Percentiles rank a stretch among this genome's conserved stretches.
phyloP scores from a whole-genome alignment of 2,113 vertebrate genomes.

The Bubo scandiacus region DNA sequence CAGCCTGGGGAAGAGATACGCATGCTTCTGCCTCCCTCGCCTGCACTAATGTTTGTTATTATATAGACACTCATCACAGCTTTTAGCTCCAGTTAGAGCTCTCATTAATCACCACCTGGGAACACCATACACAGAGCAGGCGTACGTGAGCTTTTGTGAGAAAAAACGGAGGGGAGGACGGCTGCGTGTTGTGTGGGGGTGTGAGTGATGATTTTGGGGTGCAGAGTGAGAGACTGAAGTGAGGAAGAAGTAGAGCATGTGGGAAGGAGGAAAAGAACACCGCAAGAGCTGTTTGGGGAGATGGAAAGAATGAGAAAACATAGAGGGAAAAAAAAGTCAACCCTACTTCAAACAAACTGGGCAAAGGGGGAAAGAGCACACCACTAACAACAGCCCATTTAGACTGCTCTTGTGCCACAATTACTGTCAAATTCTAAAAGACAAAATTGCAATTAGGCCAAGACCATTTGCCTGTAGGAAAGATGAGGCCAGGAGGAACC shows the following conservation, averaged over 20 bases:
- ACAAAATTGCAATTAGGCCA: not conserved
- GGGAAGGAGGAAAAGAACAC: not conserved
- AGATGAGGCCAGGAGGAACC: not conserved
- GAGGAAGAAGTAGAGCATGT: not conserved
- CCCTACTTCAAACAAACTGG: not conserved
- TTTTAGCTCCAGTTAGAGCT: constrained; percentile 17
- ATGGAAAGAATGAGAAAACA: not conserved
- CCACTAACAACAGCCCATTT: not conserved
- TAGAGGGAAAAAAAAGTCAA: not conserved
- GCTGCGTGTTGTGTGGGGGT: not conserved
- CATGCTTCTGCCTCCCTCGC: not conserved
- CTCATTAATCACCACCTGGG: constrained; percentile 55
- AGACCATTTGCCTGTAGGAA: not conserved
- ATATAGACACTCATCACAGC: not conserved
- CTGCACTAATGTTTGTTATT: constrained; percentile 11
- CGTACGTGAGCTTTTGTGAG: not conserved
- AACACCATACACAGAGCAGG: not conserved
- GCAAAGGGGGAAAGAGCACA: not conserved
- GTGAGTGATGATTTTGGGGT: constrained; percentile 52
- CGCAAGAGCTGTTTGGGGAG: not conserved
- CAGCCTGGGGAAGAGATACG: not conserved
- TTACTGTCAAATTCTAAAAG: not conserved
- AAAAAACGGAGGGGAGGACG: not conserved
- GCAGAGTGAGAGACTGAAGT: constrained; percentile 48
- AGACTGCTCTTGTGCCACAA: not conserved